Conservation (phyloP, 2,888 invertebrate genomes). For the Copidosoma aretas region DNA sequence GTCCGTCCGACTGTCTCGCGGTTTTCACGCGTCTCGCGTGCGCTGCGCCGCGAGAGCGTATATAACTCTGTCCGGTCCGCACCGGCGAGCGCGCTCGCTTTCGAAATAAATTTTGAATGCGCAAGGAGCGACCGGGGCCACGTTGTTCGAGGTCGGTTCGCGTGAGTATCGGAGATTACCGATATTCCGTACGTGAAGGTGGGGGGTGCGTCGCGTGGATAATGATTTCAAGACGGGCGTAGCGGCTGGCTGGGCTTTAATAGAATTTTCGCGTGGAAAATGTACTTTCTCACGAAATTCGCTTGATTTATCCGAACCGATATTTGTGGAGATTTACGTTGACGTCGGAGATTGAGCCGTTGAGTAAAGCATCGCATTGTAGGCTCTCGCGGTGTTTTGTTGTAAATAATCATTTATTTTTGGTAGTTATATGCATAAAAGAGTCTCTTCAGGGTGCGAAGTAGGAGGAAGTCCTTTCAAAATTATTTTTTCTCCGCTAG, state of each 20-base stretch:
- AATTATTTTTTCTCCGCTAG: too few species aligned
- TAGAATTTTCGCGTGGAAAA: conserved; percentile 2
- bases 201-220: neutral
- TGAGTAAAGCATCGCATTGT: neutral
- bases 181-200: neutral
- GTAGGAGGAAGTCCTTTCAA: too few species aligned
- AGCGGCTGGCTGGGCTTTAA: neutral
- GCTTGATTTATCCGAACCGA: conserved; percentile 8
- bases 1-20: conserved; percentile 15
- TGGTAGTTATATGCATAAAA: too few species aligned
- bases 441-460: too few species aligned
- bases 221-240: neutral
- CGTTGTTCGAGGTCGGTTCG: neutral
- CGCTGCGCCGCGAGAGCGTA: neutral
- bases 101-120: conserved; percentile 18
- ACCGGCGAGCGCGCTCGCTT: neutral
- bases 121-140: neutral
- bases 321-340: neutral
- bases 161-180: neutral
- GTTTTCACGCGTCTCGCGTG: conserved; percentile 12
- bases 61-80: neutral
- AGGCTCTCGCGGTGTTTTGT: too few species aligned
- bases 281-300: conserved; percentile 15
- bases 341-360: neutral
- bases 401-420: too few species aligned